Evolutionary conservation across 2,113 vertebrate species (phyloP).

Genomic region (Pseudorectes ferrugineus): DNA sequence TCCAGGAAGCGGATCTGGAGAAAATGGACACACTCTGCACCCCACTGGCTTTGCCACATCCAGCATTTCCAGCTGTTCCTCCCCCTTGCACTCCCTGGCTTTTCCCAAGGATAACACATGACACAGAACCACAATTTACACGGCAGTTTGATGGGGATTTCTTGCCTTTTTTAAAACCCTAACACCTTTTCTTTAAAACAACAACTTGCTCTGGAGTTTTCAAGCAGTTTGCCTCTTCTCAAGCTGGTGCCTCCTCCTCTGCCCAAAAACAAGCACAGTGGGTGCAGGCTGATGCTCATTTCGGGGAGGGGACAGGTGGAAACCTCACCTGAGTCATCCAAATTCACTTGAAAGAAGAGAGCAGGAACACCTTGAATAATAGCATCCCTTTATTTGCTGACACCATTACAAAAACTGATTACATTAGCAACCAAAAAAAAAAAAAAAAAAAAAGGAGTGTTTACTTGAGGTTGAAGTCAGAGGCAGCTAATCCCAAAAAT

Average conservation of each 20-base stretch:
- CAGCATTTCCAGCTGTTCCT: fast-evolving
- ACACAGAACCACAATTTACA: neutral
- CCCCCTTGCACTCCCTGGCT: neutral
- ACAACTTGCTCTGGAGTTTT: neutral
- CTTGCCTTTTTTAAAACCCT: neutral
- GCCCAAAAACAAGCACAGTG: neutral
- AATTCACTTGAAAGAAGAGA: neutral
- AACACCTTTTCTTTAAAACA: neutral
- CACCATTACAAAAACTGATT: constrained; percentile 78
- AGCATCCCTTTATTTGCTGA: constrained; percentile 80
- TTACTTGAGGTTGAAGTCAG: constrained; percentile 76
- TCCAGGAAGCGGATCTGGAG: neutral
- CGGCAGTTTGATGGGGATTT: no score
- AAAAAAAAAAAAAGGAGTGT: constrained; percentile 48
- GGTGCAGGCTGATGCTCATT: neutral
- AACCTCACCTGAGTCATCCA: neutral
- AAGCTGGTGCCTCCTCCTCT: neutral
- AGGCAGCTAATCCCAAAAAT: constrained; percentile 75
- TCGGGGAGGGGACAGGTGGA: neutral
- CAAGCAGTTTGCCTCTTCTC: neutral
- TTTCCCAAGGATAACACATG: neutral
- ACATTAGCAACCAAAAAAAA: constrained; percentile 74
- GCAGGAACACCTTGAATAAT: constrained; percentile 58
- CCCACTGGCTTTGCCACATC: neutral
- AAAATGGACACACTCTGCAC: fast-evolving